Evolutionary conservation across 2,797 vertebrate species (phyloP), one percentile per base, ranked within the genome.

Genomic region (Nyctalus aviator): DNA sequence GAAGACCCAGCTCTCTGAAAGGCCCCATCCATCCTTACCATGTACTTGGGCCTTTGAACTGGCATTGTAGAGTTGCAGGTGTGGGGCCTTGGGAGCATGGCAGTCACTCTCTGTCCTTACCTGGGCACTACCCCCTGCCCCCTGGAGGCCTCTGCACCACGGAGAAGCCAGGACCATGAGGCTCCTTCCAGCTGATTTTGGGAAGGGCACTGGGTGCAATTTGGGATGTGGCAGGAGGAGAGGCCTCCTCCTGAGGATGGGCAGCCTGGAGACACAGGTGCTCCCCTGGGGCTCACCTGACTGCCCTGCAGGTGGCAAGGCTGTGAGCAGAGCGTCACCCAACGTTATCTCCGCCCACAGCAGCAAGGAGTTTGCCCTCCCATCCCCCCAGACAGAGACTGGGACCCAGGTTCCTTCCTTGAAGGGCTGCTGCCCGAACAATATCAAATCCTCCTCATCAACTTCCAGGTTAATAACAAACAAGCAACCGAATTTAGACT

Each of bases 1-100:
- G 8, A 25, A 1, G 64, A 46, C 0, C 14, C 25, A 7, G 30
- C 7, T 14, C 75, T 30, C 64, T 3, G 23, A 78, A 30, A 35
- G 4, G 14, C 18, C 48, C 37, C 25, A 2, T 1, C 10, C 20
- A 5, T 18, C 11, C 84, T 41, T 6, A 6, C 20, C 3, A n/a
- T 8, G 0, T 1, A 13, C 13, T 1, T 2, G 25, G 8, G 25
- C 48, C 41, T 32, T 30, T 8, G 14, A 50, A 37, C 4, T 11
- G 4, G n/a, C 9, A 1, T 20, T 0, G 21, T 8, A 37, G 62
- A 20, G 57, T 5, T 18, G 25, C 25, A 15, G 50, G 14, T 6
- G 0, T 3, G 9, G 25, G 18, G 7, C 18, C 59, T 10, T 3
- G 0, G 3, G 71, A 50, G 32, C 37, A 5, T 3, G 8, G 13